phyloP scores from a whole-genome alignment of 2,797 vertebrate genomes.

The Scolopax bukidnonensis region DNA sequence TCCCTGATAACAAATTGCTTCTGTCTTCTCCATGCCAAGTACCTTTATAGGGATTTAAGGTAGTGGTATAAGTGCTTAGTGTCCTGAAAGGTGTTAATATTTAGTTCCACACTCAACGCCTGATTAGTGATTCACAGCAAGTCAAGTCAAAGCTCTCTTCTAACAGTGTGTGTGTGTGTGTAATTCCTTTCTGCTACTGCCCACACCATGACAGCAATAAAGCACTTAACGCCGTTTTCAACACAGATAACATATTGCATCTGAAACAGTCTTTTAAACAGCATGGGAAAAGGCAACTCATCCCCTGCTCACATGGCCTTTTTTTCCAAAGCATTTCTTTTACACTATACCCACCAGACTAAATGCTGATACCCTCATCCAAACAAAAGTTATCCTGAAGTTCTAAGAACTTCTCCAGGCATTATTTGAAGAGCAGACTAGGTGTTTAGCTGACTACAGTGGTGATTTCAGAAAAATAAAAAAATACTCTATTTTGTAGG shows the following conservation, averaged over 20 bases:
- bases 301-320: rapidly evolving
- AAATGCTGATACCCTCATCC: neutral
- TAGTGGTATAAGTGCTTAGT: neutral
- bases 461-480: neutral
- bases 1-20: neutral
- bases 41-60: neutral
- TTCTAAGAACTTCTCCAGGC: neutral
- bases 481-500: neutral
- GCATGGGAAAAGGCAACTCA: neutral
- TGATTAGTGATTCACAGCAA: slow-evolving; percentile 31
- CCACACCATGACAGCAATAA: neutral
- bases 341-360: neutral
- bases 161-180: neutral
- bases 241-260: neutral
- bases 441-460: neutral
- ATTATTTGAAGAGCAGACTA: neutral
- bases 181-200: neutral
- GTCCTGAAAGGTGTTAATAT: slow-evolving; percentile 24
- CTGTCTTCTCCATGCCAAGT: neutral
- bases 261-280: neutral
- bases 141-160: slow-evolving; percentile 4
- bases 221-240: neutral
- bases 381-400: neutral
- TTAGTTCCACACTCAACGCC: neutral
- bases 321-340: neutral